These are phyloP conservation scores for Stegana nigrithorax DNA, from an alignment of 2,888 invertebrate genomes.

Conservation along the genomic window DNA sequence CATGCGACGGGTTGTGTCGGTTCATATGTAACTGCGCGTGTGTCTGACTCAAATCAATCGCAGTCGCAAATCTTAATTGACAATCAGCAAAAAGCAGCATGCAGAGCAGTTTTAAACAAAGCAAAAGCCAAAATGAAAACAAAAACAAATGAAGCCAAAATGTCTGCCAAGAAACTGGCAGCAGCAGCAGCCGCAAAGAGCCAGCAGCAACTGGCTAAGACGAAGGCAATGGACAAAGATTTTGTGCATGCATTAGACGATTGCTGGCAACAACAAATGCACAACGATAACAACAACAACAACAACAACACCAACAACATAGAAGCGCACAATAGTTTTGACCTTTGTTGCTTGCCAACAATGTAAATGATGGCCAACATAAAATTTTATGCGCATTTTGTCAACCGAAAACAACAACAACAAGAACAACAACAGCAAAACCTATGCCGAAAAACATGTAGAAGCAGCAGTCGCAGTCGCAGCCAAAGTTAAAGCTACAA, in stretches of 20 bases:
- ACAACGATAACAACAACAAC: background rate
- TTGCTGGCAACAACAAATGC: background rate
- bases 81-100: background rate
- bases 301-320: no score
- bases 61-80: constrained; percentile 38
- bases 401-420: background rate
- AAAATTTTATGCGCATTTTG: constrained; percentile 19
- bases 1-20: no score
- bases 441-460: no score
- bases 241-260: background rate
- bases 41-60: constrained; percentile 38
- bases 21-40: background rate
- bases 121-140: background rate
- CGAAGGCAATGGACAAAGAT: background rate
- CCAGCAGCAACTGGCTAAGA: background rate
- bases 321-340: constrained; percentile 1
- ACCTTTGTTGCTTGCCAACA: constrained; percentile 12
- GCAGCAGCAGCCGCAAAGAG: background rate
- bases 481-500: no score
- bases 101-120: background rate
- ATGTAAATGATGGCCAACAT: constrained; percentile 22
- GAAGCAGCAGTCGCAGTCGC: no score
- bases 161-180: background rate
- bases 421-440: no score
- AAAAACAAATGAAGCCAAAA: constrained; percentile 18